Percentiles rank a stretch among this genome's conserved stretches.
Conservation (phyloP, 2,888 invertebrate species). For the Phaonia tiefii region DNA sequence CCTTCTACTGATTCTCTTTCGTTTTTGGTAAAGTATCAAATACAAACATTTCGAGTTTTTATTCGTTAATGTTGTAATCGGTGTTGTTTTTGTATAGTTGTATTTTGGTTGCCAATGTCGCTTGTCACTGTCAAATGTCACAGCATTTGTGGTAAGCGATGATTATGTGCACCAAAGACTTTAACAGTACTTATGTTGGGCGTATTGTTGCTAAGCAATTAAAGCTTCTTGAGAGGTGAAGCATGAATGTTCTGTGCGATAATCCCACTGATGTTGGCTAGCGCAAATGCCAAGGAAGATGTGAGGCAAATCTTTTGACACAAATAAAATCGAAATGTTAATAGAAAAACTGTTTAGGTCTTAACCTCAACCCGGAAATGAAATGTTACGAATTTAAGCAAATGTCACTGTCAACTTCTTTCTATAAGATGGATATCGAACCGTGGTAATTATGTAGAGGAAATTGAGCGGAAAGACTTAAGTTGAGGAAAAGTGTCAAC, state of each 20-base stretch:
- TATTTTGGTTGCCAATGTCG: conserved; percentile 7
- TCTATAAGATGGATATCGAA: not conserved
- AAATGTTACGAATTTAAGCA: conserved; percentile 40
- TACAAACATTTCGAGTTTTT: not conserved
- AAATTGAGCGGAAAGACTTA: not conserved
- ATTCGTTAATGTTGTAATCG: not conserved
- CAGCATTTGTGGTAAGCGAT: conserved; percentile 29
- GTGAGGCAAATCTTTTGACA: conserved; percentile 10
- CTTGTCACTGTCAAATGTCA: conserved; percentile 39
- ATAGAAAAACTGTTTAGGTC: conserved; percentile 44
- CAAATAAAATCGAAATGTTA: conserved; percentile 35
- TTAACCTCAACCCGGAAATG: conserved; percentile 37
- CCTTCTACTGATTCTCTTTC: not conserved
- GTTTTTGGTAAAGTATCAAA: not conserved
- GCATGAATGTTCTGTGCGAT: not conserved
- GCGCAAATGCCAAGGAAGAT: not conserved
- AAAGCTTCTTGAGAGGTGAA: too few relatives aligned
- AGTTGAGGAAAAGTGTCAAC: too few relatives aligned
- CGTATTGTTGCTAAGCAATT: not conserved
- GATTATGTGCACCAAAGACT: conserved; percentile 43
- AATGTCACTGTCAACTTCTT: conserved; percentile 36
- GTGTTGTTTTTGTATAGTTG: conserved; percentile 28
- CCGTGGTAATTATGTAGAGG: not conserved
- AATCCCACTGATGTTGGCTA: conserved; percentile 1
- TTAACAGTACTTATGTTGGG: conserved; percentile 13